Percentiles rank a stretch among this genome's conserved stretches.
Conservation (phyloP, 2,113 vertebrate species). For the Lanius collurio region DNA sequence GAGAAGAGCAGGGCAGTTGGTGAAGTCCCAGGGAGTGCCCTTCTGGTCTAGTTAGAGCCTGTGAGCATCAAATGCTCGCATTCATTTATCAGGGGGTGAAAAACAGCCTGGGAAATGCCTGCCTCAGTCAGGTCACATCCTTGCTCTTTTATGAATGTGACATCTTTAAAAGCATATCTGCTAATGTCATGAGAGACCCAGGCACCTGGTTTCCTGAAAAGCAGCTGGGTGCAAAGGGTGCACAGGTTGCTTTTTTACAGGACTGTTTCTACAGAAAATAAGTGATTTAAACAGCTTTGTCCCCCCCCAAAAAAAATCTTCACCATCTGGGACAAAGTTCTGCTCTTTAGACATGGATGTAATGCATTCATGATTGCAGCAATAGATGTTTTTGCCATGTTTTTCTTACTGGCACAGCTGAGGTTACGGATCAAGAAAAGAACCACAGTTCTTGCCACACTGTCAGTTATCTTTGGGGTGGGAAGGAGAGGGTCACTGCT, state of each 20-base stretch:
- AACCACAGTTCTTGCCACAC: accelerated
- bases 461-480: neutral
- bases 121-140: conserved; percentile 7
- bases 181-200: neutral
- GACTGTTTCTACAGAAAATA: neutral
- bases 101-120: conserved; percentile 44
- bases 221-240: neutral
- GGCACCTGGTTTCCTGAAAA: neutral
- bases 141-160: conserved; percentile 16
- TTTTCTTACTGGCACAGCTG: neutral
- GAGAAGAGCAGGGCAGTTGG: neutral
- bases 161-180: conserved; percentile 8
- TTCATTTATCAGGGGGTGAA: neutral
- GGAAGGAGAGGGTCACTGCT: neutral
- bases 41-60: conserved; percentile 31
- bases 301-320: neutral
- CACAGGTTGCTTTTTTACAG: neutral
- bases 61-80: neutral
- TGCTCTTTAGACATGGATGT: neutral
- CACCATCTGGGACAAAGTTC: neutral
- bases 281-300: neutral
- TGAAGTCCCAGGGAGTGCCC: neutral
- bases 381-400: neutral
- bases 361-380: neutral
- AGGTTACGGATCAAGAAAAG: neutral